Base-by-base conservation (phyloP, 92 coral and sea anemone species). In the Micromussa lordhowensis region DNA sequence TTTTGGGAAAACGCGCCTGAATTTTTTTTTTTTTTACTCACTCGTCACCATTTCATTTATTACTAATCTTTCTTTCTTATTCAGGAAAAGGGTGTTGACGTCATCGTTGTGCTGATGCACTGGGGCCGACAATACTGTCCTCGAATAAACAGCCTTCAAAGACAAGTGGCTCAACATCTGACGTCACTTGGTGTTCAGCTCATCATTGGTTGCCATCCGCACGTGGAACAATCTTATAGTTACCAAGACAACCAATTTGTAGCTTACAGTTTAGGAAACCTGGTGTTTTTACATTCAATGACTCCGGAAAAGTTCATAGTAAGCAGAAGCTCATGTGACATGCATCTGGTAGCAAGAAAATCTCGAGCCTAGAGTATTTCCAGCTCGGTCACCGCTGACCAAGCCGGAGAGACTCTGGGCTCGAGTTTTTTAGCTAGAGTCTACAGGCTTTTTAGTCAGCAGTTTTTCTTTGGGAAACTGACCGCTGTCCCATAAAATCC, bases 181-280 rank as follows among this genome's bases (percentile, higher is more conserved):
- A 90, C 89, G 77, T 91, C 92, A 57, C 83, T 91, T n/a, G 94
- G 94, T 21, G 94, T 88, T 38, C 91, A 88, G 7, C 88, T 81
- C 30, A 77, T 91, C 82, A 84, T 91, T 66, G 92, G 94, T 16
- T 70, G 81, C 10, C 94, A 91, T 83, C 91, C 87, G 13, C 94
- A 91, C 51, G 88, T 87, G 38, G 26, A 82, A 51, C 92, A 78
- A 58, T 69, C 69, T 59, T 82, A 91, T 81, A 88, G 78, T 54
- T 90, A 90, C 86, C 68, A 55, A 58, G 78, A 21, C 71, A 76
- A 70, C 29, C 80, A 75, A 44, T 71, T 91, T 74, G 89, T 90
- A 34, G 94, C 91, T 14, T 91, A 81, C 75, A 89, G 94, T 32
- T 22, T 91, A 28, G 92, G 94, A 75, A 91, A 91, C 48, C 77